Evolutionary conservation across 2,888 invertebrate species (phyloP).

Genomic region (Galerucella pusilla): DNA sequence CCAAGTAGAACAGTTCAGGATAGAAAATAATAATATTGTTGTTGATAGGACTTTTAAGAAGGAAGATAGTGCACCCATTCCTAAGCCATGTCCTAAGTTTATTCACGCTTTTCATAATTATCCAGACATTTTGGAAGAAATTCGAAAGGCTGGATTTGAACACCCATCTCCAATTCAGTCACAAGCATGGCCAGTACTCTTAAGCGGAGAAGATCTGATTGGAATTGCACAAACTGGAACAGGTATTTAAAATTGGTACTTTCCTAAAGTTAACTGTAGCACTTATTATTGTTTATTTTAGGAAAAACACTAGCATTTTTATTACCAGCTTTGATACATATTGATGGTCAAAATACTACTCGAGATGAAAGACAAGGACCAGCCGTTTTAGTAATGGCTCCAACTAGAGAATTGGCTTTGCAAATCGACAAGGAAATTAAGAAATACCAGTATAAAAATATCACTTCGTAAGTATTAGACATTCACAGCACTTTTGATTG

Average conservation of each 20-base stretch:
- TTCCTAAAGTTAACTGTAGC: background rate
- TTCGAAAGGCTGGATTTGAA: slow-evolving; percentile 81
- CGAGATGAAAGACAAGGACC: slow-evolving; percentile 81
- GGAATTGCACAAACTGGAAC: slow-evolving; percentile 97
- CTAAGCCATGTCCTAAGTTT: slow-evolving; percentile 84
- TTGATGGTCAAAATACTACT: slow-evolving; percentile 85
- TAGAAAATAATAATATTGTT: slow-evolving; percentile 77
- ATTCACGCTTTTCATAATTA: slow-evolving; percentile 84
- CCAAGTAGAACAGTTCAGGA: slow-evolving; percentile 74
- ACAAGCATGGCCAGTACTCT: slow-evolving; percentile 94
- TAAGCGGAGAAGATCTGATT: slow-evolving; percentile 92
- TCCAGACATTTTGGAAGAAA: slow-evolving; percentile 85
- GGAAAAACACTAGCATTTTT: slow-evolving; percentile 94
- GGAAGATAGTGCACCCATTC: slow-evolving; percentile 66
- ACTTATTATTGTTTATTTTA: slow-evolving; percentile 49
- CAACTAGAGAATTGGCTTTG: slow-evolving; percentile 91
- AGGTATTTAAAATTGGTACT: slow-evolving; percentile 56
- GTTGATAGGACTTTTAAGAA: slow-evolving; percentile 73
- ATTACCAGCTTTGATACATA: slow-evolving; percentile 92
- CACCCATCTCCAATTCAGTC: slow-evolving; percentile 92
- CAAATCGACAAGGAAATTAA: slow-evolving; percentile 93
- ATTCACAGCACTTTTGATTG: too few species aligned
- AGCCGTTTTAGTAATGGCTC: slow-evolving; percentile 88
- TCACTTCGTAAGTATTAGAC: slow-evolving; percentile 75
- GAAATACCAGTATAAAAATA: slow-evolving; percentile 89